Conservation (phyloP, 2,888 invertebrate species). For the Brachylomia viminalis region DNA sequence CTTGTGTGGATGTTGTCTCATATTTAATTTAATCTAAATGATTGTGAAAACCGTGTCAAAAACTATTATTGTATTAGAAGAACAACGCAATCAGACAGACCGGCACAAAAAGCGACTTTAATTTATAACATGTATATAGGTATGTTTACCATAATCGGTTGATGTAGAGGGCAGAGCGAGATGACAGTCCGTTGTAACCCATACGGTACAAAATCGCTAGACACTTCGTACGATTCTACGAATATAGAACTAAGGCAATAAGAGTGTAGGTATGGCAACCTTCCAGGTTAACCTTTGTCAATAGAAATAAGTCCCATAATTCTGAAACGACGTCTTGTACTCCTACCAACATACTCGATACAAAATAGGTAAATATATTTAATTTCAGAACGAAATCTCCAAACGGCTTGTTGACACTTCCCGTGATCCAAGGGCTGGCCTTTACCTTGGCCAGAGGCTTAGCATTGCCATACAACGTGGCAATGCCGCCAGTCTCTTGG, state of each 20-base stretch:
- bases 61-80: background rate
- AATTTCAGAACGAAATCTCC: too few relatives aligned
- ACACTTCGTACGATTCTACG: background rate
- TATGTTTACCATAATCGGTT: background rate
- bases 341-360: too few relatives aligned
- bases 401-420: too few relatives aligned
- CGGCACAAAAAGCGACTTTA: background rate
- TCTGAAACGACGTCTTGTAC: too few relatives aligned
- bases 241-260: background rate
- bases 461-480: too few relatives aligned
- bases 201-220: background rate
- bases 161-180: background rate
- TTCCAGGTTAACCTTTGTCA: background rate
- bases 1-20: too few relatives aligned
- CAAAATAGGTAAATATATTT: too few relatives aligned
- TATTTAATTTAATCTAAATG: too few relatives aligned
- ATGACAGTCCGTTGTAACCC: background rate
- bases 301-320: background rate
- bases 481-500: too few relatives aligned
- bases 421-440: too few relatives aligned
- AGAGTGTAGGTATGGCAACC: background rate
- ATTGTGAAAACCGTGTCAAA: background rate
- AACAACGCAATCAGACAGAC: background rate
- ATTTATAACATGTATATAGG: background rate
- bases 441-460: too few relatives aligned